Percentiles rank a stretch among this genome's conserved stretches.
Conservation (phyloP, 37 sponge, comb jelly and placozoan genomes). For the Oopsacas minuta region DNA sequence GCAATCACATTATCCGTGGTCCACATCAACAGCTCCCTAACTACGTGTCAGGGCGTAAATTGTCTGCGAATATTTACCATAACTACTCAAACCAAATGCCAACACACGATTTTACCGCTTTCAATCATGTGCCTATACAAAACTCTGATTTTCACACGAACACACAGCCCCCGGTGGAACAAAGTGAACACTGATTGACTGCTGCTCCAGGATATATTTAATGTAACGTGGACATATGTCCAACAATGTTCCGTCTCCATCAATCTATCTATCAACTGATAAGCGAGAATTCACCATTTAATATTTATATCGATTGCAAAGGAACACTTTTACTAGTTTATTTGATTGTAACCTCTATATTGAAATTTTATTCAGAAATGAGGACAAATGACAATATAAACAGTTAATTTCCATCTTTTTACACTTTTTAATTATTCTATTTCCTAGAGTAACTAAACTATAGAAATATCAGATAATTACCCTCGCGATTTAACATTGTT, state of each 20-base stretch:
- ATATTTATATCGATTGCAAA: slow-evolving; percentile 19
- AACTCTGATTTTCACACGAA: neutral
- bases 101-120: neutral
- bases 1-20: neutral
- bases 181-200: neutral
- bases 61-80: neutral
- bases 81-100: neutral
- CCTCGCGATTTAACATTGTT: too few species aligned
- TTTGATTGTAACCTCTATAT: slow-evolving; percentile 4
- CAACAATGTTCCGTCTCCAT: neutral
- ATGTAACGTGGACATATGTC: neutral
- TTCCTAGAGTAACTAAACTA: neutral
- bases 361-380: slow-evolving; percentile 16
- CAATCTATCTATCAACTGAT: neutral
- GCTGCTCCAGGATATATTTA: neutral
- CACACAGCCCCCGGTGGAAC: neutral
- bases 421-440: neutral
- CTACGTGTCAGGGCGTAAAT: slow-evolving; percentile 10
- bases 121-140: neutral
- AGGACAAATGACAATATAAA: neutral
- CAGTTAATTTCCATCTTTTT: neutral
- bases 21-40: neutral
- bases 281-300: neutral
- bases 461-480: too few species aligned
- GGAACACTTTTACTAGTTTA: slow-evolving; percentile 19